Evolutionary conservation across 2,113 vertebrate species (phyloP).

Genomic region (Petrocephalus microphthalmus): DNA sequence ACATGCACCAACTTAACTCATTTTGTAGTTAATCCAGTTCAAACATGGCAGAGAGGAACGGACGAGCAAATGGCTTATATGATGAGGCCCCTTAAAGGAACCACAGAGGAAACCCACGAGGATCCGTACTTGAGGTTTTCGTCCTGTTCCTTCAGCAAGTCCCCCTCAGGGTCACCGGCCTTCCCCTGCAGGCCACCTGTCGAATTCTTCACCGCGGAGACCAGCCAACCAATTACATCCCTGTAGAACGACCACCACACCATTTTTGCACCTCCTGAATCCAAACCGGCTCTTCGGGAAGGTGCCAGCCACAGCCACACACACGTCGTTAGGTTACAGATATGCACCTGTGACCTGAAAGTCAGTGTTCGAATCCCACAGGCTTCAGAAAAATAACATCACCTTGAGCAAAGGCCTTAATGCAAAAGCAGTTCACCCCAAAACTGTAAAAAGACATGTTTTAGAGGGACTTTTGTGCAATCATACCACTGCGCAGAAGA

Average conservation of each 20-base stretch:
- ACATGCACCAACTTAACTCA: neutral
- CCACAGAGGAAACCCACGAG: neutral
- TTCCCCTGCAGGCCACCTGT: constrained; percentile 29
- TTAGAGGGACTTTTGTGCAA: neutral
- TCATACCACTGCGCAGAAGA: neutral
- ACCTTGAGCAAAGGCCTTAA: neutral
- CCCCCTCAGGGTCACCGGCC: constrained; percentile 2
- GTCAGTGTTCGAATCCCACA: neutral
- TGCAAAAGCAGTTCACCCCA: neutral
- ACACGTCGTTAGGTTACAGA: neutral
- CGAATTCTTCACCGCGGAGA: constrained; percentile 60
- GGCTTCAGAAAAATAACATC: neutral
- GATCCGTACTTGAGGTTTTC: constrained; percentile 50
- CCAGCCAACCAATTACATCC: constrained; percentile 78
- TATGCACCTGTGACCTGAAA: neutral
- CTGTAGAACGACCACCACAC: constrained; percentile 50
- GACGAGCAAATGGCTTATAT: neutral
- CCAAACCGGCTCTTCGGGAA: neutral
- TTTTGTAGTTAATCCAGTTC: neutral
- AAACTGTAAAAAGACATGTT: neutral
- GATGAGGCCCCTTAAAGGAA: neutral
- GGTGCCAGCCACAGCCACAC: neutral
- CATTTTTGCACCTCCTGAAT: neutral
- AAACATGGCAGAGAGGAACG: neutral
- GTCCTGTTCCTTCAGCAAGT: constrained; percentile 37